phyloP scores from a whole-genome alignment of 2,888 invertebrate genomes.

The Aleiodes alternator region DNA sequence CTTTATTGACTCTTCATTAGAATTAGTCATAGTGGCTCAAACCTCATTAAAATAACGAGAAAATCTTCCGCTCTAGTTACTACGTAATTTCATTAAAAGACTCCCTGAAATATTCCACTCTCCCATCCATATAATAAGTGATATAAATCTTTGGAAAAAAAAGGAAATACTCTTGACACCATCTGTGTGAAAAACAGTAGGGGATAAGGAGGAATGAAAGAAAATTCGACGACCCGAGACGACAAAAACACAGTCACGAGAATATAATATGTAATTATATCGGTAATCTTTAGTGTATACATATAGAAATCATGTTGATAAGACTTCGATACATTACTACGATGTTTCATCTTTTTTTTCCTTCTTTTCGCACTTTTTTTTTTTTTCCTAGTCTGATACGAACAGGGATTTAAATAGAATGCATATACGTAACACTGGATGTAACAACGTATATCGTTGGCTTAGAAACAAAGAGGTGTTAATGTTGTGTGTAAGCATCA shows the following conservation, averaged over 20 bases:
- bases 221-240: background rate
- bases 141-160: background rate
- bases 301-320: conserved; percentile 16
- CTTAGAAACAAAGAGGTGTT: too few species aligned
- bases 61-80: conserved; percentile 14
- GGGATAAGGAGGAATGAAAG: background rate
- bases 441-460: too few species aligned
- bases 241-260: conserved; percentile 15
- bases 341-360: too few species aligned
- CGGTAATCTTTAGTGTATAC: background rate
- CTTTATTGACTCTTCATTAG: background rate
- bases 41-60: background rate
- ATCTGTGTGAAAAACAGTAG: background rate
- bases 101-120: conserved; percentile 20
- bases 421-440: too few species aligned
- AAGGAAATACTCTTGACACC: conserved; percentile 6
- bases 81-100: background rate
- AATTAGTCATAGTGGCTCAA: background rate
- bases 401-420: too few species aligned
- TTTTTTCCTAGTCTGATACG: background rate
- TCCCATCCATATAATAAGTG: too few species aligned
- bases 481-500: too few species aligned
- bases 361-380: background rate
- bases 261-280: background rate
- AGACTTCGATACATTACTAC: conserved; percentile 5